These are phyloP conservation scores for Amitus sp. DNA, from an alignment of 2,888 invertebrate species.

Conservation along the genomic window DNA sequence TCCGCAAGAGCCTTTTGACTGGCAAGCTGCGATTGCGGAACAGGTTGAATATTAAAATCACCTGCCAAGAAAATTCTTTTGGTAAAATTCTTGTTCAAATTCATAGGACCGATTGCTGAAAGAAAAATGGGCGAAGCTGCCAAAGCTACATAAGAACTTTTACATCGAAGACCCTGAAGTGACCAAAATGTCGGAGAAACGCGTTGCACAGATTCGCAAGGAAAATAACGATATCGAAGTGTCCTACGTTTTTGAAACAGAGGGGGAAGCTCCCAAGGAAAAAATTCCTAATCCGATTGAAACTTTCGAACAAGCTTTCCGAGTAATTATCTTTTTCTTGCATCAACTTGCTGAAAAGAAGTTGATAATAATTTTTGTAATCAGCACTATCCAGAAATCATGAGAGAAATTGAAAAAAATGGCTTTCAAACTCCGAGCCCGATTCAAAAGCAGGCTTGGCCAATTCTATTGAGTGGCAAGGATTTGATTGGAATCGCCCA, in stretches of 20 bases:
- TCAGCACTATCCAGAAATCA: conserved; percentile 82
- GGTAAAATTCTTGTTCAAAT: conserved; percentile 11
- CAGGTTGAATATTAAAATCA: neutral
- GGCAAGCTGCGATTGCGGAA: neutral
- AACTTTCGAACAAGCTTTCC: conserved; percentile 78
- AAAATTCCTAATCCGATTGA: conserved; percentile 80
- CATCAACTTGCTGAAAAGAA: conserved; percentile 13
- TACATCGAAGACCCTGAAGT: conserved; percentile 83
- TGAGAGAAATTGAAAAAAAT: conserved; percentile 82
- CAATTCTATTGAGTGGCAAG: conserved; percentile 86
- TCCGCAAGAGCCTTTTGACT: conserved; percentile 3
- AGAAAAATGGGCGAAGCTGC: conserved; percentile 73
- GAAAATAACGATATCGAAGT: conserved; percentile 81
- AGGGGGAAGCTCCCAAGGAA: conserved; percentile 55
- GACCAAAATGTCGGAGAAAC: conserved; percentile 71
- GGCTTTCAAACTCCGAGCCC: conserved; percentile 87
- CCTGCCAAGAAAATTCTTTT: neutral
- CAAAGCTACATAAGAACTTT: conserved; percentile 81
- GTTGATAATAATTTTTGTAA: conserved; percentile 9
- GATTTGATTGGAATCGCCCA: conserved; percentile 98
- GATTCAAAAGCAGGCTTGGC: conserved; percentile 96
- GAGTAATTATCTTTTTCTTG: no score
- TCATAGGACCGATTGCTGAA: conserved; percentile 58
- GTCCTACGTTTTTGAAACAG: conserved; percentile 72
- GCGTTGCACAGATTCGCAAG: conserved; percentile 74